Conservation (phyloP, 2,113 vertebrate species). For the Tragulus kanchil region DNA sequence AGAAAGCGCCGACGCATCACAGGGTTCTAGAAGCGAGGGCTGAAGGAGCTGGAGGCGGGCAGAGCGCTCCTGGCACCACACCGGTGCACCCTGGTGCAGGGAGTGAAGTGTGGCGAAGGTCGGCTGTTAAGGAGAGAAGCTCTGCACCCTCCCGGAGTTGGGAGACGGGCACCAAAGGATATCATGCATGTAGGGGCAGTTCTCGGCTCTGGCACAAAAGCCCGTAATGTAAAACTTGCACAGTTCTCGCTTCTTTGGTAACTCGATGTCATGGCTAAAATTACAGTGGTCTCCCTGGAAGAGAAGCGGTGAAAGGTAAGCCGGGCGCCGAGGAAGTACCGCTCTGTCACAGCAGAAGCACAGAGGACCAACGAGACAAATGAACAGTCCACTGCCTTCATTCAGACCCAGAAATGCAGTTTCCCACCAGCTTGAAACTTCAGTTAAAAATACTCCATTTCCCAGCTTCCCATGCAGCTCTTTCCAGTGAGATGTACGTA, state of each 20-base stretch:
- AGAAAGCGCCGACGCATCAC: accelerated
- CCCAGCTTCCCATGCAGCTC: not conserved
- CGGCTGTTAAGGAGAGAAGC: too few species aligned
- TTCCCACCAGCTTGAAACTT: not conserved
- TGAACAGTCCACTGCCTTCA: not conserved
- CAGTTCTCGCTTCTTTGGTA: slow-evolving; percentile 96
- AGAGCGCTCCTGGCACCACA: too few species aligned
- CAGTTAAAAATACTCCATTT: not conserved
- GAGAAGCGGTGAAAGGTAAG: accelerated
- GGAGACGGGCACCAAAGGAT: slow-evolving; percentile 89
- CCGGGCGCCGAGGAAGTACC: not conserved
- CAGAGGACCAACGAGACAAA: not conserved
- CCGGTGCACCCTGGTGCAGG: not conserved
- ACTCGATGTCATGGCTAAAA: slow-evolving; percentile 97
- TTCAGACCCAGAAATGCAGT: not conserved
- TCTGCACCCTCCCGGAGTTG: accelerated
- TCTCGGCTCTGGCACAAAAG: slow-evolving; percentile 95
- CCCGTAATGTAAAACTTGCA: slow-evolving; percentile 99
- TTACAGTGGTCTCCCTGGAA: slow-evolving; percentile 97
- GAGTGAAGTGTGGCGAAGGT: accelerated
- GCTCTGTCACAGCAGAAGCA: not conserved
- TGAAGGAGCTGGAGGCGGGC: not conserved
- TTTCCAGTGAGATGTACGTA: not conserved
- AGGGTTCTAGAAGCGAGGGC: not conserved
- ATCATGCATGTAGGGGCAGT: slow-evolving; percentile 99